Percentiles rank a stretch among this genome's conserved stretches.
These are phyloP conservation scores for Silurus aristotelis DNA, from an alignment of 2,797 vertebrate species.

Conservation along the genomic window DNA sequence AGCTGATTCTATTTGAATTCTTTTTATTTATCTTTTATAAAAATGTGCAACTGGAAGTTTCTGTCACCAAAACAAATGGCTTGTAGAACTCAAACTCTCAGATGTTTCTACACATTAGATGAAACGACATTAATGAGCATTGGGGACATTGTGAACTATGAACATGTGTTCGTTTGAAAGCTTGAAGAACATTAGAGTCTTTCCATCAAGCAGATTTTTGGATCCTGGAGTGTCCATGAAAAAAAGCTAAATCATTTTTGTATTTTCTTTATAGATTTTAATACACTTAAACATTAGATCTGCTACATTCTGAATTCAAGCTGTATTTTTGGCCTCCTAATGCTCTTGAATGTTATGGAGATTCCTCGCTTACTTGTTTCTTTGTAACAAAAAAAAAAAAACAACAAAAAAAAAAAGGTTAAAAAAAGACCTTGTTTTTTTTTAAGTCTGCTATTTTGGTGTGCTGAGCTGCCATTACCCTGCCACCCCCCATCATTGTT, in stretches of 20 bases:
- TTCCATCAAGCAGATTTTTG: not conserved
- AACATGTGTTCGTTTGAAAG: not conserved
- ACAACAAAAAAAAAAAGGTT: not conserved
- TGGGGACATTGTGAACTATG: too few species aligned
- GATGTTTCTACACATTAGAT: too few species aligned
- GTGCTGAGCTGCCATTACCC: conserved; percentile 19
- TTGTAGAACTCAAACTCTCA: too few species aligned
- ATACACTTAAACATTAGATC: not conserved
- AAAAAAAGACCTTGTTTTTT: not conserved
- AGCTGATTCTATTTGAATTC: too few species aligned
- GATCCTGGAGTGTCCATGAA: not conserved
- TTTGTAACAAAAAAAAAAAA: not conserved
- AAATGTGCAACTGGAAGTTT: too few species aligned
- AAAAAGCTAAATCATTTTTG: not conserved
- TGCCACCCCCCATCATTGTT: conserved; percentile 31
- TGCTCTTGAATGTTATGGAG: not conserved
- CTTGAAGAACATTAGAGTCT: not conserved
- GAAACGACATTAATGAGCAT: too few species aligned
- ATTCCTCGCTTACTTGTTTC: not conserved
- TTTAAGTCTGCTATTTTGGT: conserved; percentile 23
- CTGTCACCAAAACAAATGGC: too few species aligned
- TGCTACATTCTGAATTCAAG: not conserved
- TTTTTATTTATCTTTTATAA: too few species aligned
- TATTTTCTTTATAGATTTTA: not conserved
- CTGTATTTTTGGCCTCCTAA: not conserved